Evolutionary conservation across 2,797 vertebrate genomes (phyloP).

Genomic region (Fundulus diaphanus): DNA sequence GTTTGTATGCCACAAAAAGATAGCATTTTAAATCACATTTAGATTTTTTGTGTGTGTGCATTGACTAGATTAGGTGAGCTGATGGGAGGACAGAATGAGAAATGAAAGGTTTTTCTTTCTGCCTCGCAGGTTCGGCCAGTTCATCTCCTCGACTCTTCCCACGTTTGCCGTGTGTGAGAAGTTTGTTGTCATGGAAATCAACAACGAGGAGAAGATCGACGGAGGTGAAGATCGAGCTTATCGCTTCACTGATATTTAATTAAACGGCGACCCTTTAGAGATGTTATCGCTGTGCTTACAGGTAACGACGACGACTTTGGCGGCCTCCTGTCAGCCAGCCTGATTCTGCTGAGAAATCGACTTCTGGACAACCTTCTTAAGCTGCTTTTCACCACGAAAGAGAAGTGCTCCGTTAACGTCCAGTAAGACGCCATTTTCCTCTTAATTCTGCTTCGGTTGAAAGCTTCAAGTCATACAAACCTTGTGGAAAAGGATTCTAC

Average conservation of each 20-base stretch:
- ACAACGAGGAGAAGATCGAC: conserved; percentile 93
- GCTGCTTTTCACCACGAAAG: conserved; percentile 93
- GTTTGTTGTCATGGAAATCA: conserved; percentile 97
- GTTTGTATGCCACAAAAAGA: neutral
- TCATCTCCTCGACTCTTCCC: conserved; percentile 96
- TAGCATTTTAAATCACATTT: neutral
- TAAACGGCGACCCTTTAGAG: neutral
- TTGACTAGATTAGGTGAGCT: neutral
- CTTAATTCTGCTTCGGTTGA: neutral
- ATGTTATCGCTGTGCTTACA: conserved; percentile 49
- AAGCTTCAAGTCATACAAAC: neutral
- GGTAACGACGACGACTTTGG: conserved; percentile 94
- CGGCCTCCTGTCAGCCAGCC: conserved; percentile 92
- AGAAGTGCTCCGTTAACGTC: conserved; percentile 91
- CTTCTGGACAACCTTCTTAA: conserved; percentile 94
- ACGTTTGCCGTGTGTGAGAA: conserved; percentile 98
- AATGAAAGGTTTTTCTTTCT: neutral
- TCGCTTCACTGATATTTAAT: neutral
- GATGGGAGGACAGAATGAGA: neutral
- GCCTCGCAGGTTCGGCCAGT: conserved; percentile 91
- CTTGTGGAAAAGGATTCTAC: neutral
- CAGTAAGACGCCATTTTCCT: conserved; percentile 84
- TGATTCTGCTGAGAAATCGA: conserved; percentile 93
- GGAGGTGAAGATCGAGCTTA: conserved; percentile 75
- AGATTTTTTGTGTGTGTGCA: neutral